Evolutionary conservation across 2,888 invertebrate genomes (phyloP).

Genomic region (Noctuana brunneofusca): DNA sequence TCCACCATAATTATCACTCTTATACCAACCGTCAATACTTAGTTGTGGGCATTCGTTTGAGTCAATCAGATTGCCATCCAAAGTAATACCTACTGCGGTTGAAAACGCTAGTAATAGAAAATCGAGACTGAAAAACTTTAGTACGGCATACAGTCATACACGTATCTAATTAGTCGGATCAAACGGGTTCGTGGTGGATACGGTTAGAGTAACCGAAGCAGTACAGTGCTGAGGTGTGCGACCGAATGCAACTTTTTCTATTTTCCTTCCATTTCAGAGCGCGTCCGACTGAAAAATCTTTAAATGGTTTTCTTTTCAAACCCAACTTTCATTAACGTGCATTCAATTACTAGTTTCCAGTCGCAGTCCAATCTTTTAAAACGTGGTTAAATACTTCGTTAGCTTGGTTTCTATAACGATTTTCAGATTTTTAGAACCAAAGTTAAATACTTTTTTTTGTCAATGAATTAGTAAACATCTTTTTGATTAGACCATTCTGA

Average conservation of each 20-base stretch:
- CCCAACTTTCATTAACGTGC: slow-evolving; percentile 35
- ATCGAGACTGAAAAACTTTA: slow-evolving; percentile 15
- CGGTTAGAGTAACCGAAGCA: slow-evolving; percentile 48
- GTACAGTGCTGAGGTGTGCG: slow-evolving; percentile 54
- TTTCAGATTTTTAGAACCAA: not conserved
- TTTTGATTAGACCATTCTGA: no score
- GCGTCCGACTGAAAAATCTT: slow-evolving; percentile 35
- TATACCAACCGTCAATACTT: not conserved
- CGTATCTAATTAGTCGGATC: slow-evolving; percentile 63
- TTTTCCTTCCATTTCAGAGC: slow-evolving; percentile 44
- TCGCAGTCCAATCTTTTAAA: slow-evolving; percentile 27
- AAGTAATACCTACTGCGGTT: slow-evolving; percentile 2
- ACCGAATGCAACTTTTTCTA: slow-evolving; percentile 48
- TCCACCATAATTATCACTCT: not conserved
- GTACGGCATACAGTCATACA: slow-evolving; percentile 14
- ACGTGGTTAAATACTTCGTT: slow-evolving; percentile 18
- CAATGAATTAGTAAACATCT: no score
- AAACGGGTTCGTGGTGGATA: slow-evolving; percentile 55
- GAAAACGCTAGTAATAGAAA: slow-evolving; percentile 3
- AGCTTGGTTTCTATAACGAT: slow-evolving; percentile 4
- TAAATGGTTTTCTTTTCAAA: slow-evolving; percentile 35
- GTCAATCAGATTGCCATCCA: slow-evolving; percentile 2
- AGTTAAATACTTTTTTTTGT: no score
- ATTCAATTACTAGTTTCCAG: slow-evolving; percentile 33
- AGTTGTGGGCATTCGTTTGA: slow-evolving; percentile 7